Evolutionary conservation across 2,113 vertebrate species (phyloP).

Genomic region (Pedionomus torquatus): DNA sequence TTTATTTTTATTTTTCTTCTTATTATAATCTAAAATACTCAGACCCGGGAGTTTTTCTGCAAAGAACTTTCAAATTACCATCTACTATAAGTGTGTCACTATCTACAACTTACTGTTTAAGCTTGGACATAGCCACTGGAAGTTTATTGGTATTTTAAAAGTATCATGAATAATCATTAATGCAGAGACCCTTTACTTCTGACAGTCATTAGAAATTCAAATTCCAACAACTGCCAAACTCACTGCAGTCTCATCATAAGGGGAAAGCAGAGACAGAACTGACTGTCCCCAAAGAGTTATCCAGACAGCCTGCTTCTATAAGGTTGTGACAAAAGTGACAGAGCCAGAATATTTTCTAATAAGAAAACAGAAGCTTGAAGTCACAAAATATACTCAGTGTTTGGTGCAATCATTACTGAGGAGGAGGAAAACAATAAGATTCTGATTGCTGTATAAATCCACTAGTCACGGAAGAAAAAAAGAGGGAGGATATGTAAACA

Average conservation of each 20-base stretch:
- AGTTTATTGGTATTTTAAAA: not conserved
- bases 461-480: not conserved
- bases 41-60: not conserved
- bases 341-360: not conserved
- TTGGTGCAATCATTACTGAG: not conserved
- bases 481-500: not conserved
- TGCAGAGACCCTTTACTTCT: not conserved
- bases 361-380: not conserved
- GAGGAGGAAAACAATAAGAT: not conserved
- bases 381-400: not conserved
- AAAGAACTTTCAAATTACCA: not conserved
- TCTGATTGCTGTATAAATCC: not conserved
- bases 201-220: slow-evolving; percentile 45
- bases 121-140: not conserved
- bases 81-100: not conserved
- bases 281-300: not conserved
- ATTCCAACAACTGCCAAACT: slow-evolving; percentile 13
- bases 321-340: slow-evolving; percentile 1
- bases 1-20: not conserved
- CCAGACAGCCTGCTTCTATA: not conserved
- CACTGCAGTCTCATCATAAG: not conserved
- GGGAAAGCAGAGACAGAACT: not conserved
- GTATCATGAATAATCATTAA: slow-evolving; percentile 19
- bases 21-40: not conserved
- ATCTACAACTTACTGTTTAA: not conserved